These are phyloP conservation scores for Romanogobio albipinnatus DNA, from an alignment of 2,113 vertebrate genomes.

Conservation along the genomic window DNA sequence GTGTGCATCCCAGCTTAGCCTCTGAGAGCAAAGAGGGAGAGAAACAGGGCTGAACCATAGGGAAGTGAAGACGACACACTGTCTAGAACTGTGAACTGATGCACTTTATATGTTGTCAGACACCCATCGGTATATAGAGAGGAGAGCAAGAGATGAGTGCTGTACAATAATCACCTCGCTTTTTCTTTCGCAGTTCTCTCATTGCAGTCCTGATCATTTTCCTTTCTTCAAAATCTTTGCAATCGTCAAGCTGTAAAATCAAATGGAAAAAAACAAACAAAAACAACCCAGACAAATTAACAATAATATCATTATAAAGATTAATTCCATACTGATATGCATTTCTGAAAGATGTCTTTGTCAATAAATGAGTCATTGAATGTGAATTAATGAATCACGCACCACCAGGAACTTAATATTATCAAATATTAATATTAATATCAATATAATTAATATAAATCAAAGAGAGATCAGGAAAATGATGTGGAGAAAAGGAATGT, in stretches of 20 bases:
- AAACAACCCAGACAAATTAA: not conserved
- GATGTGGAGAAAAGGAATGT: not conserved
- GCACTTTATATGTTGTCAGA: not conserved
- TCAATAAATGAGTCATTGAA: too few species aligned
- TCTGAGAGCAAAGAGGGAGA: conserved; percentile 69
- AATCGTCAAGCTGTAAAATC: conserved; percentile 84
- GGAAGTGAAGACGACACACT: not conserved
- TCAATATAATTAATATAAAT: too few species aligned
- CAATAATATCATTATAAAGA: not conserved
- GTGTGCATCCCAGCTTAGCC: conserved; percentile 74
- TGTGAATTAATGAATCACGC: not conserved
- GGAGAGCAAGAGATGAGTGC: not conserved
- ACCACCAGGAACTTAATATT: not conserved
- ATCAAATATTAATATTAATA: too few species aligned
- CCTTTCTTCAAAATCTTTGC: conserved; percentile 91
- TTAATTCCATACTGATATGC: not conserved
- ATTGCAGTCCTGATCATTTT: conserved; percentile 91
- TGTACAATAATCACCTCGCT: conserved; percentile 80
- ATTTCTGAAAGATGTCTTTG: not conserved
- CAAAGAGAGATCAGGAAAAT: not conserved
- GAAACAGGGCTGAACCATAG: not conserved
- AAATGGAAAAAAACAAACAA: not conserved
- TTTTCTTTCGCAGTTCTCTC: conserved; percentile 92
- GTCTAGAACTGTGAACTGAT: not conserved
- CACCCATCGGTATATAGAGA: not conserved